These are phyloP conservation scores for Schmidtea mediterranea DNA, from an alignment of 1,140 invertebrate species.

Conservation along the genomic window DNA sequence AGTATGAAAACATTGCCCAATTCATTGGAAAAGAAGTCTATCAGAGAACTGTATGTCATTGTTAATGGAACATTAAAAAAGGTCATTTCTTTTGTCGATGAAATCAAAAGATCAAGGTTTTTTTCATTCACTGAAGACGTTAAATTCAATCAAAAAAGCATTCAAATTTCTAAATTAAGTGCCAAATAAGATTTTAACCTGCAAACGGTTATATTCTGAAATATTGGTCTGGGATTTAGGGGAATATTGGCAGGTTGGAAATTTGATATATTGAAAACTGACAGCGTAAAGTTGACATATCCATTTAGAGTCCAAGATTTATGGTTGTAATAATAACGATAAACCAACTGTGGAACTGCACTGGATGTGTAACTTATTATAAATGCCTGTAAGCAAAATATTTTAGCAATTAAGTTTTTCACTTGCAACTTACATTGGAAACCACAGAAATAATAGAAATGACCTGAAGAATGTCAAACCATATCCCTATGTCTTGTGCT, in stretches of 20 bases:
- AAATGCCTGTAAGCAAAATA: constrained; percentile 14
- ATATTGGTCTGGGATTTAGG: constrained; percentile 14
- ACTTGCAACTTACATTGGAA: neutral
- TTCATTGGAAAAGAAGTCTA: no score
- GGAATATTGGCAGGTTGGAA: constrained; percentile 27
- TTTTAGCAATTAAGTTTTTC: constrained; percentile 7
- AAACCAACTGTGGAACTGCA: constrained; percentile 21
- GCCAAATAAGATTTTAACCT: no score
- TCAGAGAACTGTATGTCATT: no score
- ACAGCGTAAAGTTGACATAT: constrained; percentile 54
- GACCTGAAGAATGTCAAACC: constrained; percentile 39
- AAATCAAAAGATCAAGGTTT: no score
- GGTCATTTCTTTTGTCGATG: no score
- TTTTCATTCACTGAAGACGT: no score
- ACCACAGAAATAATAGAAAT: neutral
- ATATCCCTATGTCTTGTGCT: constrained; percentile 49
- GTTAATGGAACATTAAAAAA: no score
- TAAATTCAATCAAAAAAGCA: no score
- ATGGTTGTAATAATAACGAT: constrained; percentile 26
- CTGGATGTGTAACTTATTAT: constrained; percentile 24
- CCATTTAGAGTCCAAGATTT: constrained; percentile 37
- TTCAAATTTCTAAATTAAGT: no score
- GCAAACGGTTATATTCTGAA: neutral
- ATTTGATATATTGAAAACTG: constrained; percentile 47
- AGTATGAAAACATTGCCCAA: no score